Conservation (phyloP, 23 tunicate species). For the Pegea sp. region DNA sequence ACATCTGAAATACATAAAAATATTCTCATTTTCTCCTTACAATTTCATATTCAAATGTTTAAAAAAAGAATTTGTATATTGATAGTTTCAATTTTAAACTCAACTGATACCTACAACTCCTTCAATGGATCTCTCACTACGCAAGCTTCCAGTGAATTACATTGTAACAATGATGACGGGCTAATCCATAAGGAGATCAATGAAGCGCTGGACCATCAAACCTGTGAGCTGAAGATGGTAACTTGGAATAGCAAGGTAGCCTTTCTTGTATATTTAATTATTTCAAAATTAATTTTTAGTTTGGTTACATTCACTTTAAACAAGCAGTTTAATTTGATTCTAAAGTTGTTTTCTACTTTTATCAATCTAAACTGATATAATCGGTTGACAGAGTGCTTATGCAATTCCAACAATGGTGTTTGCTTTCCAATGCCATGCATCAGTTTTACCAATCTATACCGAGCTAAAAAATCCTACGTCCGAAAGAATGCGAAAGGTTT, state of each 20-base stretch:
- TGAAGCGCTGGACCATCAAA: slow-evolving; percentile 55
- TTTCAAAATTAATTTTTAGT: not conserved
- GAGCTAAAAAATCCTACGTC: slow-evolving; percentile 71
- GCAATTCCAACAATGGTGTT: slow-evolving; percentile 99
- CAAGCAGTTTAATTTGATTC: too few relatives aligned
- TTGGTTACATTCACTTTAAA: too few relatives aligned
- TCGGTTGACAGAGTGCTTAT: slow-evolving; percentile 51
- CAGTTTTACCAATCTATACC: slow-evolving; percentile 88
- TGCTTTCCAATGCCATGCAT: slow-evolving; percentile 99
- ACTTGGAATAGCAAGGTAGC: slow-evolving; percentile 45
- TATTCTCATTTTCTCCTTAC: too few relatives aligned
- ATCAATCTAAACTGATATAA: not conserved
- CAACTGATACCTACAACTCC: too few relatives aligned
- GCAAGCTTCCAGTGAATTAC: too few relatives aligned
- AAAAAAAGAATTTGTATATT: too few relatives aligned
- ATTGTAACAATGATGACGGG: too few relatives aligned
- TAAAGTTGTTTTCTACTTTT: not conserved
- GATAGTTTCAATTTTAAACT: too few relatives aligned
- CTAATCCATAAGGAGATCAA: slow-evolving; percentile 40
- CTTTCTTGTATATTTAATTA: not conserved
- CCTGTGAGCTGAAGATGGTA: slow-evolving; percentile 28
- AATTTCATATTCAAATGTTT: too few relatives aligned
- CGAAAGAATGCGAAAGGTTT: slow-evolving; percentile 56
- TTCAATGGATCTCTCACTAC: too few relatives aligned
- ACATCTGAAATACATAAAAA: too few relatives aligned